These are phyloP conservation scores for Peromyscus leucopus DNA, from an alignment of 2,113 vertebrate genomes.

Conservation along the genomic window DNA sequence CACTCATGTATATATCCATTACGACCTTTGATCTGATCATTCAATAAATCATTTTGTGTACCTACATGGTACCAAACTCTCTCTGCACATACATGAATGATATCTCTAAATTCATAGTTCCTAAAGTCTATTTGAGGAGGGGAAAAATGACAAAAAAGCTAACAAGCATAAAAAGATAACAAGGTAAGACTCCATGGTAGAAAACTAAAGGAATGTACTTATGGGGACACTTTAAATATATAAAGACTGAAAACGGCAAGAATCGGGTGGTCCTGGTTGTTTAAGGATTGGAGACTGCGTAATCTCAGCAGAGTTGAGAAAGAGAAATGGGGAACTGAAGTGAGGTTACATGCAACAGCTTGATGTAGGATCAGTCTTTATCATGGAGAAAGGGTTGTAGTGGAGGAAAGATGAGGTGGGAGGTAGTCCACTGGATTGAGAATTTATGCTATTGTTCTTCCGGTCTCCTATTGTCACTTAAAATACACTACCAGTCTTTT, in stretches of 20 bases:
- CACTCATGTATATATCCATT: neutral
- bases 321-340: accelerated
- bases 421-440: neutral
- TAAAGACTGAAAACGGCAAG: neutral
- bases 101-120: neutral
- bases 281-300: neutral
- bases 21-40: conserved; percentile 8
- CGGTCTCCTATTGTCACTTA: neutral
- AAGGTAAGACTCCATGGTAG: neutral
- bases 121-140: neutral
- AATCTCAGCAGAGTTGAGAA: neutral
- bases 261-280: neutral
- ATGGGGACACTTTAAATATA: neutral
- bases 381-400: neutral
- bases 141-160: neutral
- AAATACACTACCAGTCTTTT: neutral
- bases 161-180: neutral
- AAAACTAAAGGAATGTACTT: neutral
- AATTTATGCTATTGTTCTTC: neutral
- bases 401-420: neutral
- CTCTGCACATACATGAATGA: neutral
- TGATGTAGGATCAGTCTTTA: neutral
- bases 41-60: neutral
- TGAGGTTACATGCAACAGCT: accelerated
- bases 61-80: neutral